A percentile compares a stretch with the other conserved stretches of the same genome.
Evolutionary conservation across 2,888 invertebrate genomes (phyloP).

Genomic region (Caenorhabditis sulstoni): DNA sequence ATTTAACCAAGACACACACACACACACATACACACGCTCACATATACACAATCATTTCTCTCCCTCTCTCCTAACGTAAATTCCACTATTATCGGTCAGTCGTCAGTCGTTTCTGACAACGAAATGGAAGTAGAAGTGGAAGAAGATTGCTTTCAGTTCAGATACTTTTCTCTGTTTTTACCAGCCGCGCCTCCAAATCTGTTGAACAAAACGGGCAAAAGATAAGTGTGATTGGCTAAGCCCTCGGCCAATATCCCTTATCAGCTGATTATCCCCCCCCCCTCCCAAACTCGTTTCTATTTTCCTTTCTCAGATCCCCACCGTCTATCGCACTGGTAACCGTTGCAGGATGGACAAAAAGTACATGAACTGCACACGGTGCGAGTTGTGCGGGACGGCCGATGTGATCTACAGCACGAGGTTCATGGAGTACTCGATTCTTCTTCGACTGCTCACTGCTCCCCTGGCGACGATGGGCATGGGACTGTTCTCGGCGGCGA

Average conservation of each 20-base stretch:
- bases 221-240: constrained; percentile 52
- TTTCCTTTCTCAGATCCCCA: too few relatives aligned
- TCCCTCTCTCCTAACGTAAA: too few relatives aligned
- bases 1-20: too few relatives aligned
- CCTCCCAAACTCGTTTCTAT: background rate
- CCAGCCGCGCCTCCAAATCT: constrained; percentile 19
- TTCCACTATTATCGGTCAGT: constrained; percentile 54
- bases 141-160: constrained; percentile 1
- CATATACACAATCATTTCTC: constrained; percentile 9
- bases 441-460: constrained; percentile 46
- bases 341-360: constrained; percentile 41
- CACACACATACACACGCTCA: constrained; percentile 26
- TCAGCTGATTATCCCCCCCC: constrained; percentile 51
- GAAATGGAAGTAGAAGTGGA: constrained; percentile 23
- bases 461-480: constrained; percentile 57
- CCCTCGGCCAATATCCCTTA: constrained; percentile 45
- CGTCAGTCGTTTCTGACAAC: constrained; percentile 15
- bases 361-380: constrained; percentile 60
- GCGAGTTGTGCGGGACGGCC: constrained; percentile 58
- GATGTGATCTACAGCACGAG: constrained; percentile 36
- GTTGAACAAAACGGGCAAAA: constrained; percentile 17
- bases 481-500: constrained; percentile 45
- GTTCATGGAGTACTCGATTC: constrained; percentile 55
- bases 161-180: constrained; percentile 31
- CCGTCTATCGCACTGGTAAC: background rate